Evolutionary conservation across 2,113 vertebrate genomes (phyloP), one percentile per base, ranked within the genome.

Genomic region (Plectropomus leopardus): DNA sequence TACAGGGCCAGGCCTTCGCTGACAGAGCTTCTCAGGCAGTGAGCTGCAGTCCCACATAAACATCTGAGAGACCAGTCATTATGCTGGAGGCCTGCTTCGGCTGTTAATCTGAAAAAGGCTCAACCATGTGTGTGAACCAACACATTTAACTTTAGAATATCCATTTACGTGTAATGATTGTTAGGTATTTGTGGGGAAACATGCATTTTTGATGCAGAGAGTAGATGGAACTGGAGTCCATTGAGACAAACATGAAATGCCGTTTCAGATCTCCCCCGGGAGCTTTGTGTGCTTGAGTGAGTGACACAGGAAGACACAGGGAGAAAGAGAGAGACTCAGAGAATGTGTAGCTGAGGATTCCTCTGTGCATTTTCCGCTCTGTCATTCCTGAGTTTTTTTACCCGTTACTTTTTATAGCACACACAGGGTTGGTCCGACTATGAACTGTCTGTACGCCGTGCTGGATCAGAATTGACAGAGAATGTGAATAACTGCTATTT

Each of bases 1-100:
- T 93, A 92, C 87, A 90, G 88, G 90, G 90, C 82, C 86, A 83
- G 85, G 88, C 87, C 87, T 78, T 83, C 32, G 75, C 85, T 80
- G 86, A 86, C 89, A 77, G 88, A 90, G 86, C 83, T 67, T 36
- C 86, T 78, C 58, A 36, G 72, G 76, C 84, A 83, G 85, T 77
- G 44, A 7, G 59, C 66, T 48, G 57, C 84, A 53, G 68, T 72
- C 77, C 73, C 84, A 59, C 77, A 70, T 84, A 91, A 92, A 92
- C 91, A 93, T 88, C 81, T 76, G 55, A 76, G 79, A 72, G 59
- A 87, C 44, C 78, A 65, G 61, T 87, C 80, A 80, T 87, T 82
- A 72, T 26, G 68, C 78, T 40, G 53, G 72, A 82, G 80, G 84
- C 74, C 78, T 2, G 60, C 57, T 72, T 45, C 71, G 51, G 61